Evolutionary conservation across 2,113 vertebrate genomes (phyloP).

Genomic region (Tetrax tetrax): DNA sequence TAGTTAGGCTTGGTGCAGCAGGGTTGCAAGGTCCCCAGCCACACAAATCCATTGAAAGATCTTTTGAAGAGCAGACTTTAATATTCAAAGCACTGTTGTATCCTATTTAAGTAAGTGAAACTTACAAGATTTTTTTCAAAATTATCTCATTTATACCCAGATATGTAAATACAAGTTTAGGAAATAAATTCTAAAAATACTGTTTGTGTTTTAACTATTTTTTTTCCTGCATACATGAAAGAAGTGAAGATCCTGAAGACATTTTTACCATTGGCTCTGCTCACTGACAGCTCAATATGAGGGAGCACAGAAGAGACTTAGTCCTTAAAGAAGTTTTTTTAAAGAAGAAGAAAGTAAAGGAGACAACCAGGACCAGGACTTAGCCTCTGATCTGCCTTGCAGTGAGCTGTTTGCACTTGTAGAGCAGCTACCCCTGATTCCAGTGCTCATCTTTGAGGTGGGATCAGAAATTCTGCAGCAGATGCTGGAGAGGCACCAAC

Average conservation of each 20-base stretch:
- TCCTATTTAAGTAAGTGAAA: neutral
- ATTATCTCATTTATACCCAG: neutral
- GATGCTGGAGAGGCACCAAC: neutral
- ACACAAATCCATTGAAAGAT: neutral
- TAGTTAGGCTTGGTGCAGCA: neutral
- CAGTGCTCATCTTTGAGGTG: rapidly evolving
- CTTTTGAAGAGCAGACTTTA: neutral
- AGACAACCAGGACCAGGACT: neutral
- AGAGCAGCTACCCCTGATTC: neutral
- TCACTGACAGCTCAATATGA: neutral
- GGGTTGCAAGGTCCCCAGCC: neutral
- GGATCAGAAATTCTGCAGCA: neutral
- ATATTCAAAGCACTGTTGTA: neutral
- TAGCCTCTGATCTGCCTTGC: neutral
- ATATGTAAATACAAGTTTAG: neutral
- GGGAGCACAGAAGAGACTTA: neutral
- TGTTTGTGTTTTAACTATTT: neutral
- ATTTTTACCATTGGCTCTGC: neutral
- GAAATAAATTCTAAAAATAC: neutral
- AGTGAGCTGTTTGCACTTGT: neutral
- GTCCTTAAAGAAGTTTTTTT: neutral
- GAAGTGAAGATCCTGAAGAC: neutral
- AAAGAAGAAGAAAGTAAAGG: neutral
- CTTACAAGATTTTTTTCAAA: neutral
- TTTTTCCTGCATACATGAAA: neutral